Base-by-base conservation (phyloP, 2,888 invertebrate genomes). In the Rhaphigaster nebulosa region DNA sequence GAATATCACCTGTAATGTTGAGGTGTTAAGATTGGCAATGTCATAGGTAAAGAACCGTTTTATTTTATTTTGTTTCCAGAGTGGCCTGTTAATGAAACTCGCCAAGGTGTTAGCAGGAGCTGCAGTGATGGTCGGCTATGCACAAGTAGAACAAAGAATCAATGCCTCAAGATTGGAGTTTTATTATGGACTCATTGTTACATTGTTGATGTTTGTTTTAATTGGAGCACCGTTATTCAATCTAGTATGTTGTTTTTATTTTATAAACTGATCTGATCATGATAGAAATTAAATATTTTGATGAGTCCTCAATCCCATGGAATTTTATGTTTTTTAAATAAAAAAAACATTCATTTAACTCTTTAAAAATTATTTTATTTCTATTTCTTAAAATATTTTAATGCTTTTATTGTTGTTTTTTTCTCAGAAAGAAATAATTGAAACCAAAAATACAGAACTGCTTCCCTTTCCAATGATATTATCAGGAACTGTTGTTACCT, bases 401-500 rank as follows among this genome's bases (percentile, higher is more conserved):
- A 60, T 60, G n/a, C 8, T n/a, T n/a, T 60, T 29, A 15, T 65
- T 15, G 18, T 65, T 76, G 2, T 76, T 76, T 34, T 13, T 52
- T 91, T 93, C 94, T 54, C 94, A 98, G 98, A 95, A 95, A 92
- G 95, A 96, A 91, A 96, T 99, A 90, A 95, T 99, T 56, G 95
- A 94, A 93, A 96, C 96, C 29, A 96, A 97, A 94, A 97, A 97
- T 93, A 97, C 98, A 0, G 97, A 97, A 91, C 96, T 96, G 65
- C 95, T 99, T 94, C 98, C 98, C 12, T 97, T 98, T 93, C 97
- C 98, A 18, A 95, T 99, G 91, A 98, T 98, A 93, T 94, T 97
- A 60, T 96, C 97, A 92, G 98, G 97, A 92, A 95, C 97, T 54
- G 93, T 97, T 13, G 97, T 98, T 26, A 95, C 96, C 45, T 95